A percentile compares a stretch with the other conserved stretches of the same genome.
Conservation (phyloP, 2,888 invertebrate species). For the Liopterus haemorrhoidalis region DNA sequence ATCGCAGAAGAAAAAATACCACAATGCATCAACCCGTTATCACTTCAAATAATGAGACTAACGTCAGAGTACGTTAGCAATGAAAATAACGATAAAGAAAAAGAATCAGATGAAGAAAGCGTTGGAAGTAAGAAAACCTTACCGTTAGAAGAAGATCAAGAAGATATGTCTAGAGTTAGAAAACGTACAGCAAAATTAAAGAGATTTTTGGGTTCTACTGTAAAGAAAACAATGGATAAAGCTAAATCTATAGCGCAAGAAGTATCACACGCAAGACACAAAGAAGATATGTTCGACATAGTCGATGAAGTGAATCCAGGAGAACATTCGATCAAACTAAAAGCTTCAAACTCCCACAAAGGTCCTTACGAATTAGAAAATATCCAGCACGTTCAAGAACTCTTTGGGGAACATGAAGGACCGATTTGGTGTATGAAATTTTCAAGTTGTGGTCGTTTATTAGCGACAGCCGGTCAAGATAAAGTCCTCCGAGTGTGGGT, state of each 20-base stretch:
- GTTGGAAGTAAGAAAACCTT: conserved; percentile 59
- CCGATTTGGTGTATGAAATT: conserved; percentile 99
- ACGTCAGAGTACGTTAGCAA: conserved; percentile 84
- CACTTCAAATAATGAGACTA: conserved; percentile 87
- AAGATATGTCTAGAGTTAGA: conserved; percentile 39
- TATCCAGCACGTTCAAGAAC: conserved; percentile 80
- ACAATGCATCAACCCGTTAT: conserved; percentile 87
- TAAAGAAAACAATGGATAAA: conserved; percentile 85
- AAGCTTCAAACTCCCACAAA: conserved; percentile 93
- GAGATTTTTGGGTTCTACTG: conserved; percentile 80
- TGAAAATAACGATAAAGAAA: conserved; percentile 56
- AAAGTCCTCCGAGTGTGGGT: conserved; percentile 93
- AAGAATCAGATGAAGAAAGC: conserved; percentile 73
- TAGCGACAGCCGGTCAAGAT: conserved; percentile 98
- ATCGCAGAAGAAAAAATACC: conserved; percentile 91
- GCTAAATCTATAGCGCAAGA: conserved; percentile 86
- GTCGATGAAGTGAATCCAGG: conserved; percentile 73
- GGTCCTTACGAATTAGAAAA: conserved; percentile 95
- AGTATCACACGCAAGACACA: conserved; percentile 80
- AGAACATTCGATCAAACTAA: conserved; percentile 78
- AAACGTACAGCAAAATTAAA: conserved; percentile 57
- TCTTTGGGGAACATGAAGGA: conserved; percentile 62
- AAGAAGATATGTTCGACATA: conserved; percentile 79
- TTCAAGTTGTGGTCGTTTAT: conserved; percentile 86
- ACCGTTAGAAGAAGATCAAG: conserved; percentile 46